Evolutionary conservation across 2,113 vertebrate species (phyloP), one percentile per base, ranked within the genome.

Genomic region (Lophochroa leadbeateri): DNA sequence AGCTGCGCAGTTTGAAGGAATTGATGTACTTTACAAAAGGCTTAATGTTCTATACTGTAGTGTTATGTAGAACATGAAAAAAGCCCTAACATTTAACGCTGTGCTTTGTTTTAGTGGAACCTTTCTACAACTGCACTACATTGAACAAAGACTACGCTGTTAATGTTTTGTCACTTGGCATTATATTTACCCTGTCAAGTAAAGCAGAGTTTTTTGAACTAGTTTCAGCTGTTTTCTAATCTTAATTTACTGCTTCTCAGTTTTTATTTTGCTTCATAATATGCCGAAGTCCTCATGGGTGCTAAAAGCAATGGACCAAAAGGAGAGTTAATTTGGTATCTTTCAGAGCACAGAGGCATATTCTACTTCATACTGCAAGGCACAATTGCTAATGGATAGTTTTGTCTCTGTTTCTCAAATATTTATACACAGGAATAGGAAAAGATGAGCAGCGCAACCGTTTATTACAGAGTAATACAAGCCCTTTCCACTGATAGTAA

Each of bases 121-220:
- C 57, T 75, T 93, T 89, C 65, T 67, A 49, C 29, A 35, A 29
- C 14, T 37, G 35, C 79, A 83, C 35, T 39, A 41, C 35, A 29
- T 1, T 43, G 80, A 89, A 86, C 69, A 61, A 90, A 93, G 47
- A 60, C 53, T 57, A 13, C 17, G 61, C 39, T 69, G 44, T 74
- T 90, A 70, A 67, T 77, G 27, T 82, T 94, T 84, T 68, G 35
- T 89, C 76, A 49, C 35, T 78, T 60, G 47, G 47, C 43, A 55
- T 68, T 90, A 28, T 77, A 83, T 82, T 94, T 94, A 50, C 39
- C 88, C 57, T 69, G 28, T 93, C 86, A 72, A 75, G 86, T 90
- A 88, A 93, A 92, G 39, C 86, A 69, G 23, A 0, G 2, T 60
- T 91, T 49, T 58, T 78, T 87, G 12, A 92, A 49, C 16, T 61